Evolutionary conservation across 2,113 vertebrate genomes (phyloP), one percentile per base, ranked within the genome.

Genomic region (Phalacrocorax brasilianus): DNA sequence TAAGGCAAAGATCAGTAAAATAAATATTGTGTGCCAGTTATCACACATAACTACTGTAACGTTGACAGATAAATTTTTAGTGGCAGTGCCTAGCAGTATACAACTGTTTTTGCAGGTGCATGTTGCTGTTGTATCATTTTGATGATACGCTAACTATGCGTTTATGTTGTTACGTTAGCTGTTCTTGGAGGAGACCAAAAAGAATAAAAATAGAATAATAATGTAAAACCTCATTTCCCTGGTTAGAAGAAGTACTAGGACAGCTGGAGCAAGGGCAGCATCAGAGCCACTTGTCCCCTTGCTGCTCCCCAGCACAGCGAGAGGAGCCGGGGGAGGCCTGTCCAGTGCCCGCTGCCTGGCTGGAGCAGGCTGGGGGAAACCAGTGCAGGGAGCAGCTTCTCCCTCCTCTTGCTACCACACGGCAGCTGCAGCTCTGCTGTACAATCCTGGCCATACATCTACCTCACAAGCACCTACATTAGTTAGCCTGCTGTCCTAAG

Each of bases 321-420:
- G 65, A 50, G 33, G 28, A 78, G 20, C 11, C 33, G 32, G 44
- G 4, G 82, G 30, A 91, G 27, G 45, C 65, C 88, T 2, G 4
- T 44, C 55, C 66, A 52, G 85, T 5, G 1, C 14, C 30, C 9
- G 1, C 42, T 33, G 47, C 24, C 52, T 0, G 0, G 35, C 38
- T 0, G 0, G 53, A 87, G 68, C 59, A 28, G 82, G 40, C 18
- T 50, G 61, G 6, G 44, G 11, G 52, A 18, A 68, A 44, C 8
- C 19, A 7, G 22, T 20, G 38, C 52, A 21, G 19, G 44, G 32
- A 71, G 12, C 26, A 45, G 7, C 10, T 47, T 76, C 49, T 74
- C 56, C 33, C 61, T n/a, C 22, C 44, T 61, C 21, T 56, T 12
- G 38, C 11, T 50, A 49, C 13, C 44, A 7, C 45, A 35, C 0